A percentile compares a stretch with the other conserved stretches of the same genome.
These are phyloP conservation scores for Pungitius pungitius DNA, from an alignment of 2,113 vertebrate genomes.

Conservation along the genomic window DNA sequence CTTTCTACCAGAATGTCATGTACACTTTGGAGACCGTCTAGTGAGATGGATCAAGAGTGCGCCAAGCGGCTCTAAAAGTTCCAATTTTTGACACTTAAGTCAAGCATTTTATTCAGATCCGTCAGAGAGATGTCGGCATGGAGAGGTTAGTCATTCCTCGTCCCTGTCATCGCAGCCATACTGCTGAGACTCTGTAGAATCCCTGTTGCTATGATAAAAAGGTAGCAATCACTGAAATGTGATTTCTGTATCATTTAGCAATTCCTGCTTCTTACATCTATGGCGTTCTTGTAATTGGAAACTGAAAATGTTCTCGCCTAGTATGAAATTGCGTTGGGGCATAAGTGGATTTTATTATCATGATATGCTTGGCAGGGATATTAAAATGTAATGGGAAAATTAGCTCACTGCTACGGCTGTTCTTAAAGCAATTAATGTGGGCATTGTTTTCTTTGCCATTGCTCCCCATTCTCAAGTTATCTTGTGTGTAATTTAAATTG, in stretches of 20 bases:
- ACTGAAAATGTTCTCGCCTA: slow-evolving; percentile 58
- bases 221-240: not conserved
- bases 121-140: slow-evolving; percentile 43
- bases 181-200: slow-evolving; percentile 8
- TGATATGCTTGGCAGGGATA: slow-evolving; percentile 31
- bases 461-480: not conserved
- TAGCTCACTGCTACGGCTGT: slow-evolving; percentile 13
- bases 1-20: slow-evolving; percentile 29
- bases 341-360: slow-evolving; percentile 58
- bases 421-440: slow-evolving; percentile 33
- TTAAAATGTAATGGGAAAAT: slow-evolving; percentile 55
- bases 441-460: slow-evolving; percentile 21
- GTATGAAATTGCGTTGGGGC: slow-evolving; percentile 59
- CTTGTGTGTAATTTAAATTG: not conserved
- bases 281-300: slow-evolving; percentile 64
- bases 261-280: slow-evolving; percentile 54
- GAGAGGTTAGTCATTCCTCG: slow-evolving; percentile 54
- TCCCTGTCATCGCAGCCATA: slow-evolving; percentile 56
- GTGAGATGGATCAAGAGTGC: slow-evolving; percentile 49
- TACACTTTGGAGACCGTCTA: slow-evolving; percentile 47
- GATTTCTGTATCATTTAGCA: slow-evolving; percentile 46
- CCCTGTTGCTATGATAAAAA: not conserved
- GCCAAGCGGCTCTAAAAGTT: slow-evolving; percentile 54
- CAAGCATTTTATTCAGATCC: slow-evolving; percentile 56
- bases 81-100: slow-evolving; percentile 69